Base-by-base conservation (phyloP, 1,140 invertebrate species). In the Portunus trituberculatus region DNA sequence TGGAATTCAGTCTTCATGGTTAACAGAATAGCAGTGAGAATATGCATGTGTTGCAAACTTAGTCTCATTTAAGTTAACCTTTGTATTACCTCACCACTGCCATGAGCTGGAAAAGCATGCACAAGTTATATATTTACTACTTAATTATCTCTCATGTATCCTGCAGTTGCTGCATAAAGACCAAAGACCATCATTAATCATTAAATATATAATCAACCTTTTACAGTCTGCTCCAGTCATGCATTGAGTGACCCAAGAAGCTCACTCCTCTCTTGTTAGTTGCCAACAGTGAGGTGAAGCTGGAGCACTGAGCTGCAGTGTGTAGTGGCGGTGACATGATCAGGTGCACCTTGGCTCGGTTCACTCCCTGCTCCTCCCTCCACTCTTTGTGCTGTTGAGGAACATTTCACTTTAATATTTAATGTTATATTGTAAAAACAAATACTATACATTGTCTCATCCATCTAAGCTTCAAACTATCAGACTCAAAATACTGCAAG, bases 111-210 rank as follows among this genome's bases (percentile, higher is more conserved):
- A 87, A 48, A 59, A 87, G 48, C 28, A 87, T 48, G 83, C 92
- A 93, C 92, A 52, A n/a, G 52, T 31, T 59, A 67, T 93, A 84
- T 39, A 93, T 93, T 82, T 45, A 46, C 31, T 48, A 52, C 52
- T 59, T 93, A 31, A 83, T 52, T 84, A 52, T 83, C n/a, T 87
- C 31, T 84, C 76, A 14, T 84, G 48, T 87, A 29, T 52, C 28
- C 59, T 59, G 48, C 48, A 87, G 46, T 87, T 83, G 86, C 83
- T 93, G 76, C 84, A 48, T 45, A 25, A 59, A 52, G 86, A 93
- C 92, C 83, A 93, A 93, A 93, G 92, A 84, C 86, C 92, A 93
- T 52, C 82, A 32, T 93, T 87, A 52, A 52, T 84, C 46, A 52
- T 31, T 31, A 25, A 28, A 32, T 59, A 16, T 10, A 76, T 76